A percentile compares a stretch with the other conserved stretches of the same genome.
phyloP scores from a whole-genome alignment of 2,888 invertebrate species.

The Drosophila rellima region DNA sequence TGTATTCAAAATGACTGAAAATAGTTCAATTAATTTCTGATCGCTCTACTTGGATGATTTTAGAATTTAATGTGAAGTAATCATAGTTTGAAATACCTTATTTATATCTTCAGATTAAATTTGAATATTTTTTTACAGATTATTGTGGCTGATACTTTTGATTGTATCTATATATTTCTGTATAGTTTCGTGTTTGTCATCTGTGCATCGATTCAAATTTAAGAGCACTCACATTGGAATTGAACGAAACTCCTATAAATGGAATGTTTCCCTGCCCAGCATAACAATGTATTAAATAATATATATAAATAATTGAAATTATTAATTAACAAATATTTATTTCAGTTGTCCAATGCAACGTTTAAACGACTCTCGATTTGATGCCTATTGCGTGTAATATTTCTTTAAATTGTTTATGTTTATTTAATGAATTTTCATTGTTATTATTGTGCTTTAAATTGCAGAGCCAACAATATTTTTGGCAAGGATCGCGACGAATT shows the following conservation, averaged over 20 bases:
- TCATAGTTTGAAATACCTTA: neutral
- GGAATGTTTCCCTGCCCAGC: slow-evolving; percentile 84
- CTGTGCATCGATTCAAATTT: slow-evolving; percentile 80
- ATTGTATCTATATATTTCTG: slow-evolving; percentile 74
- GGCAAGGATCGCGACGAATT: slow-evolving; percentile 48
- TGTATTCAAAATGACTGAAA: too few species aligned
- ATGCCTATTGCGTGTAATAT: slow-evolving; percentile 74
- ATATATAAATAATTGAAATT: neutral
- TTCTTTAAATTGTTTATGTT: neutral
- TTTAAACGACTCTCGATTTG: slow-evolving; percentile 68
- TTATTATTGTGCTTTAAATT: neutral
- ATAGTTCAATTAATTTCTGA: too few species aligned
- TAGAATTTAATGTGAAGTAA: neutral
- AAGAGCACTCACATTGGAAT: slow-evolving; percentile 84
- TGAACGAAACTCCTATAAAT: slow-evolving; percentile 84
- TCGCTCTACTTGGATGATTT: neutral
- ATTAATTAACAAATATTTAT: neutral
- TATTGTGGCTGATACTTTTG: slow-evolving; percentile 79
- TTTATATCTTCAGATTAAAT: neutral
- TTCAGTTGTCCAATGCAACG: slow-evolving; percentile 80
- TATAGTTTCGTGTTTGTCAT: slow-evolving; percentile 79
- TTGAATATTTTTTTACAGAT: slow-evolving; percentile 52
- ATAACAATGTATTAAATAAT: slow-evolving; percentile 73
- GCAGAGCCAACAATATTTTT: slow-evolving; percentile 39
- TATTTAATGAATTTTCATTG: neutral